A percentile compares a stretch with the other conserved stretches of the same genome.
These are phyloP conservation scores for Holocentrus rufus DNA, from an alignment of 2,797 vertebrate genomes.

Conservation along the genomic window DNA sequence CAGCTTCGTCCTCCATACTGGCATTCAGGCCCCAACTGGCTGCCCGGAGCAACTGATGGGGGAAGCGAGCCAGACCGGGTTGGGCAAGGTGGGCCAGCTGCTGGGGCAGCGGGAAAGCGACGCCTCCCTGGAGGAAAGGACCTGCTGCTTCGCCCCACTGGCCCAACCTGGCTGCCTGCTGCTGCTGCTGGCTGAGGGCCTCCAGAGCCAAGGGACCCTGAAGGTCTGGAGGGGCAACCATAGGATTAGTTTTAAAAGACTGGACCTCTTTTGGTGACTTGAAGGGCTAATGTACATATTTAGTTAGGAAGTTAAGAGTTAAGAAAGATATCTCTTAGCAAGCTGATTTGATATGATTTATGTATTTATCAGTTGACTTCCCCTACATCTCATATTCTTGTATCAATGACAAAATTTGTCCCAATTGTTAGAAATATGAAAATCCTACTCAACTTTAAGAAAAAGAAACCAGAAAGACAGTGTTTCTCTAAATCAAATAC, in stretches of 20 bases:
- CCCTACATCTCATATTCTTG: too few species aligned
- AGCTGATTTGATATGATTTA: too few species aligned
- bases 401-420: too few species aligned
- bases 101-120: conserved; percentile 89
- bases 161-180: conserved; percentile 88
- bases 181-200: conserved; percentile 87
- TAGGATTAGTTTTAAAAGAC: conserved; percentile 22
- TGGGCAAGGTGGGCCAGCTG: conserved; percentile 92
- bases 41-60: conserved; percentile 88
- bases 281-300: neutral
- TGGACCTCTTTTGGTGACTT: neutral
- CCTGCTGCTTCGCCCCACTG: conserved; percentile 93
- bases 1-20: conserved; percentile 88
- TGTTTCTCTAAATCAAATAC: too few species aligned
- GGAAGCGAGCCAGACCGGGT: conserved; percentile 88
- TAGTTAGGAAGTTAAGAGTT: too few species aligned
- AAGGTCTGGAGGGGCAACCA: conserved; percentile 82
- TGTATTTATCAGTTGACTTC: too few species aligned
- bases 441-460: too few species aligned
- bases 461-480: too few species aligned
- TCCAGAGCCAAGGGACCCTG: conserved; percentile 90
- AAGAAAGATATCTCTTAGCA: too few species aligned
- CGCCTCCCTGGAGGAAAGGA: conserved; percentile 88
- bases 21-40: conserved; percentile 90
- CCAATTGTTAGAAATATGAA: too few species aligned